These are phyloP conservation scores for Cololabis saira DNA, from an alignment of 2,113 vertebrate species.

Conservation along the genomic window DNA sequence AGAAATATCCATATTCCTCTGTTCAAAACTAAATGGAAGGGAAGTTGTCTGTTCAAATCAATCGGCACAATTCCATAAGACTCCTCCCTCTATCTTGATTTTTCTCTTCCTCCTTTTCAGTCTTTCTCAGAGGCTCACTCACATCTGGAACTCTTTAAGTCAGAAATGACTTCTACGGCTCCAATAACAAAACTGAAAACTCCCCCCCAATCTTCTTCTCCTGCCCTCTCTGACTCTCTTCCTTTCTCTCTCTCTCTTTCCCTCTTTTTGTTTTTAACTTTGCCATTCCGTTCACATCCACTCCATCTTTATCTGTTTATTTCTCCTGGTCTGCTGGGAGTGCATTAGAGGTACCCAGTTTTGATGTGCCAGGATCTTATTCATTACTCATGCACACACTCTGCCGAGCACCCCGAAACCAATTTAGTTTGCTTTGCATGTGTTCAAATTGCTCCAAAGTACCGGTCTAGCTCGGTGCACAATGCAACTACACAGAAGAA, in stretches of 20 bases:
- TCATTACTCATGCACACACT: conserved; percentile 66
- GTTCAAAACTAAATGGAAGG: conserved; percentile 8
- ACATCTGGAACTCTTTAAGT: conserved; percentile 86
- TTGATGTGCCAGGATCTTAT: conserved; percentile 72
- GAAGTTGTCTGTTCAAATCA: conserved; percentile 31
- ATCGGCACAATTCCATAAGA: conserved; percentile 37
- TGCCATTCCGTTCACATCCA: conserved; percentile 54
- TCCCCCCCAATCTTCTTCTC: conserved; percentile 37
- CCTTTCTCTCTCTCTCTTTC: conserved; percentile 29
- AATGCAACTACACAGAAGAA: conserved; percentile 29
- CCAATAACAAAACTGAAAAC: conserved; percentile 80
- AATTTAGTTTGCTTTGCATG: conserved; percentile 57
- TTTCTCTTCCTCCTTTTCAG: conserved; percentile 42
- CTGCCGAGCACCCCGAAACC: conserved; percentile 24
- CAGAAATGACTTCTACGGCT: conserved; percentile 80
- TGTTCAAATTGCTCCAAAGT: conserved; percentile 53
- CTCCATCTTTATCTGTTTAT: conserved; percentile 74
- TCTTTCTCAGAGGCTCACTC: conserved; percentile 64
- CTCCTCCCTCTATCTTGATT: conserved; percentile 47
- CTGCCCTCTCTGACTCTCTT: conserved; percentile 48
- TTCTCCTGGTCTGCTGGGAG: conserved; percentile 63
- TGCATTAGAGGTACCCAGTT: conserved; percentile 67
- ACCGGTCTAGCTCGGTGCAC: conserved; percentile 29
- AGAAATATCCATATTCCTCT: background rate
- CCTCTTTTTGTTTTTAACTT: conserved; percentile 17